Conservation (phyloP, 2,888 invertebrate species). For the Mesochorus sp. region DNA sequence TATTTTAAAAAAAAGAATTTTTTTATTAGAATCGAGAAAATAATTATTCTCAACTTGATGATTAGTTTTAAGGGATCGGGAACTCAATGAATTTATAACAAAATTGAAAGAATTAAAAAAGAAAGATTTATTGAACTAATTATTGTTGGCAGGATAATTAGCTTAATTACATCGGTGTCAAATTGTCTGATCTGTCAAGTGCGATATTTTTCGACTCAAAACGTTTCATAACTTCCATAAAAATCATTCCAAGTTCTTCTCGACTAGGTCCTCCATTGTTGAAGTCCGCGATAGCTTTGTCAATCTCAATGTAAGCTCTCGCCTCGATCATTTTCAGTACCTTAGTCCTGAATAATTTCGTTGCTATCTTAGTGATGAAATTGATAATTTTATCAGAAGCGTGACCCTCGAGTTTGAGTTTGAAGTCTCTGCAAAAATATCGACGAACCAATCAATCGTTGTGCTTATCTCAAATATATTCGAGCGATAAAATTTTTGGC, state of each 20-base stretch:
- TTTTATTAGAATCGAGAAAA: neutral
- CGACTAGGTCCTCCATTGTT: slow-evolving; percentile 39
- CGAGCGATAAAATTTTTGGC: neutral
- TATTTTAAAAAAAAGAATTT: no score
- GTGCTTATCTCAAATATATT: neutral
- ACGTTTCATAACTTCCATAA: neutral
- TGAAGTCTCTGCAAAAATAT: slow-evolving; percentile 60
- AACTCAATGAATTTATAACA: neutral
- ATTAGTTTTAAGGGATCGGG: no score
- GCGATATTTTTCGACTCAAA: neutral
- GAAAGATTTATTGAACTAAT: no score
- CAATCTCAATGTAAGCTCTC: slow-evolving; percentile 33
- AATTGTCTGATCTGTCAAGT: neutral
- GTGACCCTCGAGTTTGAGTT: slow-evolving; percentile 65
- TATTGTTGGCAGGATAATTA: no score
- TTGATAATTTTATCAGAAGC: slow-evolving; percentile 66
- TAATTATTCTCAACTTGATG: slow-evolving; percentile 1
- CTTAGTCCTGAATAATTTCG: slow-evolving; percentile 53
- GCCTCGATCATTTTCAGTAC: slow-evolving; percentile 54
- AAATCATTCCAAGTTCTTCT: neutral
- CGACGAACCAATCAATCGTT: neutral
- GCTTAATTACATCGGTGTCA: no score
- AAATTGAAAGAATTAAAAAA: no score
- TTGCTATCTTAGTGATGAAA: slow-evolving; percentile 45
- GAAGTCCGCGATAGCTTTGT: slow-evolving; percentile 51